These are phyloP conservation scores for Sclerodermus sp. DNA, from an alignment of 2,888 invertebrate genomes.

Conservation along the genomic window DNA sequence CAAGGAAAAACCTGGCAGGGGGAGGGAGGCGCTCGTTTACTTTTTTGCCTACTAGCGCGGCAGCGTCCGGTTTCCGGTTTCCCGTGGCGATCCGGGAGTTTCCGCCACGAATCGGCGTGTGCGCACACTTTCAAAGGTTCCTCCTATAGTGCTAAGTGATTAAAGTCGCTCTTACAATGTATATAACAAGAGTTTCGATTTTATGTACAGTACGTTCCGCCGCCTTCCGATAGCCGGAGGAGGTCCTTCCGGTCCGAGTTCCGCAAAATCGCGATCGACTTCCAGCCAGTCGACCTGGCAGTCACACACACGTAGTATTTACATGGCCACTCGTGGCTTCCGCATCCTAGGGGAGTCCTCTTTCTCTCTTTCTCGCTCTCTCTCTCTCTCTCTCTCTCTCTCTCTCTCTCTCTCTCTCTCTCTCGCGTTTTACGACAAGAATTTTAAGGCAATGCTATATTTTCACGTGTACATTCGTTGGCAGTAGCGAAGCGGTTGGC, in stretches of 20 bases:
- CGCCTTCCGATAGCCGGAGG: no score
- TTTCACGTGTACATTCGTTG: constrained; percentile 27
- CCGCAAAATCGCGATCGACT: no score
- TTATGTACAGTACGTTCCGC: constrained; percentile 12
- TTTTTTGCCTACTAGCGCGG: no score
- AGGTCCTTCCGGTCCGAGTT: no score
- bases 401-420: constrained; percentile 1
- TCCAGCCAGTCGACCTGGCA: no score
- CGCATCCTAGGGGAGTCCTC: neutral
- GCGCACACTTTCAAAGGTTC: constrained; percentile 35
- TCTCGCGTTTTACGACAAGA: neutral
- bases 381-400: constrained; percentile 8
- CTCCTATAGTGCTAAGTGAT: constrained; percentile 30
- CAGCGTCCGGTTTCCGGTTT: no score
- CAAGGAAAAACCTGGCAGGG: no score
- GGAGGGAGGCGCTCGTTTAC: no score
- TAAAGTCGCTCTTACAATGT: constrained; percentile 37
- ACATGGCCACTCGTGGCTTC: no score
- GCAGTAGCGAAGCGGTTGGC: constrained; percentile 36
- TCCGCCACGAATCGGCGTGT: constrained; percentile 1
- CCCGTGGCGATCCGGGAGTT: no score
- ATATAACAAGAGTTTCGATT: constrained; percentile 25
- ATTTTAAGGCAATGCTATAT: neutral
- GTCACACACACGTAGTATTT: no score
- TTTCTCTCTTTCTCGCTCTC: no score